Percentiles rank a stretch among this genome's conserved stretches.
These are phyloP conservation scores for Xenops minutus DNA, from an alignment of 2,797 vertebrate species.

Conservation along the genomic window DNA sequence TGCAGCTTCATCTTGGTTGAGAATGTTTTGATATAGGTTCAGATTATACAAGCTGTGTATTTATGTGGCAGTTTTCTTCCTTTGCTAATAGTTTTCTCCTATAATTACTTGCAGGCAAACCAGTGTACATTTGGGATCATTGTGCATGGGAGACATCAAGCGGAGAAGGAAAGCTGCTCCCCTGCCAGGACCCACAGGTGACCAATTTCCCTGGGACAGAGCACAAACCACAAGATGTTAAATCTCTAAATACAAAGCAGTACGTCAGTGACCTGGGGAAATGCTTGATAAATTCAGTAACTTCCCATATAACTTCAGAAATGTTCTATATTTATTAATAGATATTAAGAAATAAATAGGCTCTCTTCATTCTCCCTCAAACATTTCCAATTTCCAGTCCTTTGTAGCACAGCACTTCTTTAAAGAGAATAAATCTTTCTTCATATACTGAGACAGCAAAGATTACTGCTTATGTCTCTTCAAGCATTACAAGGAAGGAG, in stretches of 20 bases:
- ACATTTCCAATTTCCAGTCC: background rate
- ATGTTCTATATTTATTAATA: background rate
- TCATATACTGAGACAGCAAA: background rate
- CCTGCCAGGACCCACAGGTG: constrained; percentile 89
- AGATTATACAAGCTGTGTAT: constrained; percentile 72
- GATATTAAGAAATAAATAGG: background rate
- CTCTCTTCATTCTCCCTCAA: background rate
- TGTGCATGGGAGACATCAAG: constrained; percentile 97
- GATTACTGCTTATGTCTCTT: background rate
- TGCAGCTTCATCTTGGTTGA: constrained; percentile 73
- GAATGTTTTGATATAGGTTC: constrained; percentile 75
- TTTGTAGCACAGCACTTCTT: background rate
- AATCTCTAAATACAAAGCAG: constrained; percentile 25
- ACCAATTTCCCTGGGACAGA: constrained; percentile 40
- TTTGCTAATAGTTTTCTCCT: constrained; percentile 77
- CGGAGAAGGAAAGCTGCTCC: constrained; percentile 95
- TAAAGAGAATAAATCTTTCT: background rate
- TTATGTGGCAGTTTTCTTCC: constrained; percentile 61
- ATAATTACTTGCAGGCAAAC: constrained; percentile 91
- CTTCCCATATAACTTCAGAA: background rate
- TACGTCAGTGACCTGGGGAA: constrained; percentile 19
- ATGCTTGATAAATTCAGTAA: constrained; percentile 1
- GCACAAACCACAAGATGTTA: background rate
- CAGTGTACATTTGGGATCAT: constrained; percentile 94
- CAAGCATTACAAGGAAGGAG: background rate